Conservation (phyloP, 1,140 invertebrate genomes). For the Lanistes nyassanus region DNA sequence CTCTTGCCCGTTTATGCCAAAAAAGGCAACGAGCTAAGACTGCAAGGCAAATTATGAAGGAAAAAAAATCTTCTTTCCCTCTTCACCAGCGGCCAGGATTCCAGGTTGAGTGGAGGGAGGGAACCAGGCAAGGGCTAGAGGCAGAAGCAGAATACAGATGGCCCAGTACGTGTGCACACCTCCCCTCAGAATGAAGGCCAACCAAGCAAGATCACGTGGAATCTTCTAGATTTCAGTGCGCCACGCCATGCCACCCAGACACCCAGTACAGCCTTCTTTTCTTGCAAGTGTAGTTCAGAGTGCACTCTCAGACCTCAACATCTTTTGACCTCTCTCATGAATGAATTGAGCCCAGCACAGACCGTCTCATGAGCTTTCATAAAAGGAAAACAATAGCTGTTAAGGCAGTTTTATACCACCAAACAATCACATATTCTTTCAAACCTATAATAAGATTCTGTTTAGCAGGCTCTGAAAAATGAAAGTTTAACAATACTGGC, state of each 20-base stretch:
- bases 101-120: background rate
- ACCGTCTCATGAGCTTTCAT: conserved; percentile 19
- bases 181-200: background rate
- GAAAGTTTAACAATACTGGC: too few species aligned
- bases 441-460: background rate
- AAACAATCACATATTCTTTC: background rate
- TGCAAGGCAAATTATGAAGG: too few species aligned
- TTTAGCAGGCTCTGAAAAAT: too few species aligned
- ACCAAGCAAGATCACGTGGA: conserved; percentile 10
- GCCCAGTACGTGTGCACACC: conserved; percentile 2
- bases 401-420: conserved; percentile 20
- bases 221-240: background rate
- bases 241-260: conserved; percentile 18
- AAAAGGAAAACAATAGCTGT: conserved; percentile 25
- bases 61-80: too few species aligned
- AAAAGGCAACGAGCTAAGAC: too few species aligned
- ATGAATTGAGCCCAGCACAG: conserved; percentile 14
- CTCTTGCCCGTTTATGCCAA: too few species aligned
- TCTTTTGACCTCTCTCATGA: conserved; percentile 25
- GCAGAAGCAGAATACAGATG: conserved; percentile 2
- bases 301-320: conserved; percentile 23
- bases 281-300: conserved; percentile 13
- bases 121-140: conserved; percentile 20
- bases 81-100: too few species aligned
- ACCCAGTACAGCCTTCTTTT: background rate